phyloP scores from a whole-genome alignment of 2,888 invertebrate species.

The Diarsia rubi region DNA sequence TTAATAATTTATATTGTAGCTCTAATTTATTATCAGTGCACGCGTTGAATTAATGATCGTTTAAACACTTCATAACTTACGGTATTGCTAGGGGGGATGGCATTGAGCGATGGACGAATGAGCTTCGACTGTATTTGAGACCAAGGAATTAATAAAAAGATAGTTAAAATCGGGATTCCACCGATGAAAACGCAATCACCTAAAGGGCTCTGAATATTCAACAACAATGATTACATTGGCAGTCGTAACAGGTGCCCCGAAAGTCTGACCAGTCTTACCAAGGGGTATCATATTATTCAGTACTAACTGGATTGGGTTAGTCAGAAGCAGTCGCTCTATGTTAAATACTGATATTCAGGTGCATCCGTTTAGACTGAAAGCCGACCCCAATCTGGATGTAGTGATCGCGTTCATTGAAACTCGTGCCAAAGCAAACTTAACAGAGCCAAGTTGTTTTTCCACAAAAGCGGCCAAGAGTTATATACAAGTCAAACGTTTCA shows the following conservation, averaged over 20 bases:
- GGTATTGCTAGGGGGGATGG: conserved; percentile 7
- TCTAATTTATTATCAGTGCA: conserved; percentile 57
- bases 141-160: conserved; percentile 6
- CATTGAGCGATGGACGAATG: conserved; percentile 18
- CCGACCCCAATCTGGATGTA: not conserved
- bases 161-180: not conserved
- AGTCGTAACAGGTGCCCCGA: too few relatives aligned
- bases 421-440: not conserved
- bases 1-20: conserved; percentile 61
- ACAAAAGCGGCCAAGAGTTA: conserved; percentile 11
- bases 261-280: too few relatives aligned
- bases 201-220: not conserved
- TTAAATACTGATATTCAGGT: too few relatives aligned
- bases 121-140: conserved; percentile 11
- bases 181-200: not conserved
- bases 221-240: conserved; percentile 1
- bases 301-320: too few relatives aligned
- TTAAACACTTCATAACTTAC: conserved; percentile 37
- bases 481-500: conserved; percentile 44
- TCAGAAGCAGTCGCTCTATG: too few relatives aligned
- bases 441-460: not conserved
- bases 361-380: too few relatives aligned
- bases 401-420: not conserved
- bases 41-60: conserved; percentile 55
- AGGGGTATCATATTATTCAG: too few relatives aligned